Conservation (phyloP, 2,888 invertebrate species). For the Parapristionchus giblindavisi region DNA sequence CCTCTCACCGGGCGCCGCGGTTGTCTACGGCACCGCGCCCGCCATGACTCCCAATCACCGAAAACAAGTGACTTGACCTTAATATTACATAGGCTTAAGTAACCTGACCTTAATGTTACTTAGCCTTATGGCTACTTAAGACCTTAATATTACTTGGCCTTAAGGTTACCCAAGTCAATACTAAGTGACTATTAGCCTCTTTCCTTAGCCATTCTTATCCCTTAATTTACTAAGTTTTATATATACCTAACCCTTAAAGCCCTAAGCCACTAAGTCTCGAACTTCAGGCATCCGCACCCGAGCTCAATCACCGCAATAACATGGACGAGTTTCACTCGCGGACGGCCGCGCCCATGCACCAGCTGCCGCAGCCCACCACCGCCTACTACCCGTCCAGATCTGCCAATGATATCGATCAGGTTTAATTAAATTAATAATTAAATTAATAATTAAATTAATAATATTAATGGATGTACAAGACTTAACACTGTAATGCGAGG, state of each 20-base stretch:
- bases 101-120: no score
- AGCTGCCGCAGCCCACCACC: conserved; percentile 15
- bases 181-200: no score
- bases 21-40: conserved; percentile 2
- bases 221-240: no score
- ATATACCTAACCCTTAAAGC: no score
- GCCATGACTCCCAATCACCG: neutral
- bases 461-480: no score
- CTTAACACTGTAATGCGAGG: no score
- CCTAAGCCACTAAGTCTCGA: no score
- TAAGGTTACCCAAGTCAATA: no score
- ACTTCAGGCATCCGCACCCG: conserved; percentile 27
- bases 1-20: conserved; percentile 19
- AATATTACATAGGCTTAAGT: no score
- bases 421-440: neutral
- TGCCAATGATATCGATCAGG: neutral
- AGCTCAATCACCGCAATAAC: conserved; percentile 1
- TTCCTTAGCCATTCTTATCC: no score
- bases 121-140: no score
- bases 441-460: neutral
- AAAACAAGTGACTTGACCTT: conserved; percentile 1
- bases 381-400: conserved; percentile 1
- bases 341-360: neutral
- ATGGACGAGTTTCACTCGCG: neutral
- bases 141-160: no score